These are phyloP conservation scores for Tetraneura akinire DNA, from an alignment of 1,140 invertebrate genomes.

Conservation along the genomic window DNA sequence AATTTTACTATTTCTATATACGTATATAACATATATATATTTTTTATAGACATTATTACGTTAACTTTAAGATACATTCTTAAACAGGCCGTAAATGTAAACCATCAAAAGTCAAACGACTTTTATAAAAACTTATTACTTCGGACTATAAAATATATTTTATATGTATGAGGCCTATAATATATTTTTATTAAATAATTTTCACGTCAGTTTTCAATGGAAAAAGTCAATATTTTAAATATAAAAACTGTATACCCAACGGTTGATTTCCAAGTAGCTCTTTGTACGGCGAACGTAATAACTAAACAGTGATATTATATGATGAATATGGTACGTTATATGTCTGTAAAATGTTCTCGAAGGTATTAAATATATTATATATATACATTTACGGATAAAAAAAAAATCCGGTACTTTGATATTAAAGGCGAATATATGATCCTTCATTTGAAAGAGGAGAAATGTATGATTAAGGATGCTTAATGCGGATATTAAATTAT, in stretches of 20 bases:
- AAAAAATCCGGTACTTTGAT: slow-evolving; percentile 8
- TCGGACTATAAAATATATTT: not conserved
- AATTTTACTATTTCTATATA: too few species aligned
- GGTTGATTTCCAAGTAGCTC: slow-evolving; percentile 1
- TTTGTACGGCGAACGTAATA: not conserved
- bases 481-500: slow-evolving; percentile 19
- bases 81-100: not conserved
- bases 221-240: not conserved
- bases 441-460: not conserved
- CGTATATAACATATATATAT: too few species aligned
- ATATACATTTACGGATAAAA: not conserved
- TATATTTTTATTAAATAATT: slow-evolving; percentile 19
- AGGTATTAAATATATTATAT: not conserved
- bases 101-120: not conserved
- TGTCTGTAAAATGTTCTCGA: not conserved
- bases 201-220: not conserved
- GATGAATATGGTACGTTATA: too few species aligned
- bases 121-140: too few species aligned
- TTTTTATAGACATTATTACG: too few species aligned
- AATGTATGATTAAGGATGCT: not conserved
- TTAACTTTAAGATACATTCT: not conserved
- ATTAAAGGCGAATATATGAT: not conserved
- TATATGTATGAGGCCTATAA: not conserved
- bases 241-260: not conserved
- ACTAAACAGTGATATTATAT: not conserved